Percentiles rank a stretch among this genome's conserved stretches.
phyloP scores from a whole-genome alignment of 1,140 invertebrate species.

The Procambarus clarkii region DNA sequence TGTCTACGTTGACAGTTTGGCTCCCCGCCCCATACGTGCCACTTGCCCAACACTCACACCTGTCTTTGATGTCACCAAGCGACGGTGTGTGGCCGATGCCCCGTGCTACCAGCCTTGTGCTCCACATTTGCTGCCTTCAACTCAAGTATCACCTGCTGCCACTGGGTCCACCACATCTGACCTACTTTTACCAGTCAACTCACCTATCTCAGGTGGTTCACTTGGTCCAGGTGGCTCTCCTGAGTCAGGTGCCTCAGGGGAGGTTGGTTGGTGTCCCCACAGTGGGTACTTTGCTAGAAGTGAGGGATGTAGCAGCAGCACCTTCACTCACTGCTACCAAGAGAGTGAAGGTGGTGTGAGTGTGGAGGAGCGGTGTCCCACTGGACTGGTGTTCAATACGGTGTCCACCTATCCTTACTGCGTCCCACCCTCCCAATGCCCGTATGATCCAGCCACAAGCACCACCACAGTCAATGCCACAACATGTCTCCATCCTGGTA shows the following conservation, averaged over 20 bases:
- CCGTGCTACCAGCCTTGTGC: conserved; percentile 45
- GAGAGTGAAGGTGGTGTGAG: conserved; percentile 1
- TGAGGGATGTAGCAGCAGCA: neutral
- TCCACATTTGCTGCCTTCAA: neutral
- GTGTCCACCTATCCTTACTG: conserved; percentile 51
- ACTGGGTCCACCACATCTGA: neutral
- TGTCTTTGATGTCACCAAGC: conserved; percentile 14
- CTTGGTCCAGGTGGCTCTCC: too few relatives aligned
- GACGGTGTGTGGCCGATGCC: conserved; percentile 21
- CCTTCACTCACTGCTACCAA: conserved; percentile 43
- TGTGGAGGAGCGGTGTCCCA: conserved; percentile 26
- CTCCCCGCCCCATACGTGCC: conserved; percentile 33
- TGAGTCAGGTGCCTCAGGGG: neutral
- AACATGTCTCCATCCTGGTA: conserved; percentile 48
- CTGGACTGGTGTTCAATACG: conserved; percentile 47
- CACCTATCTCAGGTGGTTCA: too few relatives aligned
- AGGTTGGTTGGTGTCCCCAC: neutral
- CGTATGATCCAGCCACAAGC: conserved; percentile 30
- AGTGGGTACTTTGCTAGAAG: conserved; percentile 41
- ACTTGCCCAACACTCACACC: conserved; percentile 34
- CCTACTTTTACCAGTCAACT: neutral
- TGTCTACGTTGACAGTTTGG: conserved; percentile 35
- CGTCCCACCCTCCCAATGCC: conserved; percentile 40
- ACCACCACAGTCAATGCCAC: conserved; percentile 29
- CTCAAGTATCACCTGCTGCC: neutral